Conservation (phyloP, 2,797 vertebrate species). For the Schizothorax lantsangensis region DNA sequence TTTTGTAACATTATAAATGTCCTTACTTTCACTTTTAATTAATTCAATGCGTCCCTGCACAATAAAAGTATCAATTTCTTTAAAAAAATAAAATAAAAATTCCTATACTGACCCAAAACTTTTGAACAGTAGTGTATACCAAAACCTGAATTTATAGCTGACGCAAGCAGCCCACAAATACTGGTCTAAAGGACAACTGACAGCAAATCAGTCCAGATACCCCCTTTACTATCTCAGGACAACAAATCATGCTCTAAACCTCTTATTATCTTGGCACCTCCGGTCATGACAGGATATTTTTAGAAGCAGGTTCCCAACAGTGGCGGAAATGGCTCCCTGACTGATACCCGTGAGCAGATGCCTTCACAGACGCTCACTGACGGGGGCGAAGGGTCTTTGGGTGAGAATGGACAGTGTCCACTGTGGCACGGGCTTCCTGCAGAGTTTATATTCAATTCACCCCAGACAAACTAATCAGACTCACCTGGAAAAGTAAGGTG, state of each 20-base stretch:
- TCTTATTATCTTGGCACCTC: constrained; percentile 34
- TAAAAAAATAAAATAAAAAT: neutral
- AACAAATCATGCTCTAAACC: constrained; percentile 20
- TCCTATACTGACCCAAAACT: neutral
- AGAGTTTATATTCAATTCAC: neutral
- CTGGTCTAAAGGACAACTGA: neutral
- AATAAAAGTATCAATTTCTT: neutral
- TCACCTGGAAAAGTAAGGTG: neutral
- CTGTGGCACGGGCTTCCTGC: neutral
- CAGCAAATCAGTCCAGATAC: neutral
- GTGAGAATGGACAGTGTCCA: constrained; percentile 9
- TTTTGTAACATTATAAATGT: neutral
- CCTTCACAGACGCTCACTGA: constrained; percentile 38
- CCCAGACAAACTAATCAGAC: constrained; percentile 11
- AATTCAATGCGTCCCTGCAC: neutral
- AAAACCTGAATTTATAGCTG: neutral
- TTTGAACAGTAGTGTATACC: neutral
- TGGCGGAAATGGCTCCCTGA: constrained; percentile 45
- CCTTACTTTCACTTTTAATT: neutral
- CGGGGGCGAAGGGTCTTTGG: constrained; percentile 20
- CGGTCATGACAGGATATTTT: constrained; percentile 11
- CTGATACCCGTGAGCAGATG: constrained; percentile 38
- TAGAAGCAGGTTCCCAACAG: constrained; percentile 24
- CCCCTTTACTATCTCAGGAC: constrained; percentile 1
- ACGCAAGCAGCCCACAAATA: neutral